Evolutionary conservation across 2,888 invertebrate genomes (phyloP).

Genomic region (Clepsis dumicolana): DNA sequence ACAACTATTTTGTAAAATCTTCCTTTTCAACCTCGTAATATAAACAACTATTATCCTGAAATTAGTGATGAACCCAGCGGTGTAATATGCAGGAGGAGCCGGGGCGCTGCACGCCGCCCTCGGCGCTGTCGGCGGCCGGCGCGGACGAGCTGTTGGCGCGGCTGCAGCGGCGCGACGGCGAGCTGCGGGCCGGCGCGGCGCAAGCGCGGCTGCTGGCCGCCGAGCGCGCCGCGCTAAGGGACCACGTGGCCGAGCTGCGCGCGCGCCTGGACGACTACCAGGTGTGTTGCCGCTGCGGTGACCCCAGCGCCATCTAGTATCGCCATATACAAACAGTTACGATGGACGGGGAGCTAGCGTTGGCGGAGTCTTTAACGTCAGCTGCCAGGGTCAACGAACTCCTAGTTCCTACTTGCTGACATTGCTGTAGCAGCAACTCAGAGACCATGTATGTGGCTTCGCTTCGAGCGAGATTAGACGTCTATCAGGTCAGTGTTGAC

Average conservation of each 20-base stretch:
- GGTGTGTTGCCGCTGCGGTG: constrained; percentile 52
- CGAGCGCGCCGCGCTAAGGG: constrained; percentile 46
- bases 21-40: too few species aligned
- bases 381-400: too few species aligned
- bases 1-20: too few species aligned
- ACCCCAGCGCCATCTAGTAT: background rate
- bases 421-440: too few species aligned
- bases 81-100: constrained; percentile 50
- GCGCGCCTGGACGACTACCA: constrained; percentile 59
- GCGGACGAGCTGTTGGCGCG: constrained; percentile 65
- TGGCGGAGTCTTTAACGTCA: too few species aligned
- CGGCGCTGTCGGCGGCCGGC: constrained; percentile 49
- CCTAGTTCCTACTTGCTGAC: too few species aligned
- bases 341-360: too few species aligned
- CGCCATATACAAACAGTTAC: too few species aligned
- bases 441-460: background rate
- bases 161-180: constrained; percentile 64
- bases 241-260: constrained; percentile 56
- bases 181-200: constrained; percentile 57
- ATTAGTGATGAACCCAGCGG: too few species aligned
- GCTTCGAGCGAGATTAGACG: background rate
- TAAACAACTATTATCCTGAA: too few species aligned
- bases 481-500: constrained; percentile 41
- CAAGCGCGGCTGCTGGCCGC: constrained; percentile 7
- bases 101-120: constrained; percentile 49